phyloP scores from a whole-genome alignment of 2,888 invertebrate genomes.

The Hetaerina titia region DNA sequence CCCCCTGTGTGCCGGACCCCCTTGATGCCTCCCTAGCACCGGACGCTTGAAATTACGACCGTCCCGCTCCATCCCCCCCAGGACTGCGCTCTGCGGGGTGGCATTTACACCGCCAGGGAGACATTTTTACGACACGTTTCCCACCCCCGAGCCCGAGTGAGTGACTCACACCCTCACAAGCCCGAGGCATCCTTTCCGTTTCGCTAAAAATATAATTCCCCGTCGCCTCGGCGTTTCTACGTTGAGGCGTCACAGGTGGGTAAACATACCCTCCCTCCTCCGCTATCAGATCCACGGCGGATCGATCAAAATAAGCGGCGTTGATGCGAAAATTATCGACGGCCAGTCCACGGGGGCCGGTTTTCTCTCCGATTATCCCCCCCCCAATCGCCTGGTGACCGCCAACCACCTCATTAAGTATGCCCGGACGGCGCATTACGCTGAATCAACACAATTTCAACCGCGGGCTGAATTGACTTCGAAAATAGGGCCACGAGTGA shows the following conservation, averaged over 20 bases:
- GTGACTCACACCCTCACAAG: background rate
- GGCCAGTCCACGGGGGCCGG: too few relatives aligned
- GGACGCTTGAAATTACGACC: background rate
- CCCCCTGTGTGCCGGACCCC: background rate
- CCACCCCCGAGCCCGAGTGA: background rate
- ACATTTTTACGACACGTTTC: background rate
- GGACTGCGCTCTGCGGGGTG: background rate
- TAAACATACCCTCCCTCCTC: background rate
- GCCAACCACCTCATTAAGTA: too few relatives aligned
- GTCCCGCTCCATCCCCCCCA: background rate
- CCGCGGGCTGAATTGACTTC: too few relatives aligned
- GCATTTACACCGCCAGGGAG: background rate
- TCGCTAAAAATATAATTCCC: background rate
- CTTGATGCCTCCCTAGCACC: background rate
- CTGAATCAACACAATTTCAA: too few relatives aligned
- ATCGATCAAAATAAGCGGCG: background rate
- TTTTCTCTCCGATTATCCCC: too few relatives aligned
- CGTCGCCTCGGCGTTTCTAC: background rate
- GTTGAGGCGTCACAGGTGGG: conserved; percentile 9
- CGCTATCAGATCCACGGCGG: background rate
- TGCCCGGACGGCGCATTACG: too few relatives aligned
- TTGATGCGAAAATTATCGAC: too few relatives aligned
- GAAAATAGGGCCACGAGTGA: too few relatives aligned
- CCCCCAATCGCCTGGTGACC: too few relatives aligned
- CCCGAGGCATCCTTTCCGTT: background rate